Base-by-base conservation (phyloP, 2,888 invertebrate genomes). In the Meliscaeva auricollis region DNA sequence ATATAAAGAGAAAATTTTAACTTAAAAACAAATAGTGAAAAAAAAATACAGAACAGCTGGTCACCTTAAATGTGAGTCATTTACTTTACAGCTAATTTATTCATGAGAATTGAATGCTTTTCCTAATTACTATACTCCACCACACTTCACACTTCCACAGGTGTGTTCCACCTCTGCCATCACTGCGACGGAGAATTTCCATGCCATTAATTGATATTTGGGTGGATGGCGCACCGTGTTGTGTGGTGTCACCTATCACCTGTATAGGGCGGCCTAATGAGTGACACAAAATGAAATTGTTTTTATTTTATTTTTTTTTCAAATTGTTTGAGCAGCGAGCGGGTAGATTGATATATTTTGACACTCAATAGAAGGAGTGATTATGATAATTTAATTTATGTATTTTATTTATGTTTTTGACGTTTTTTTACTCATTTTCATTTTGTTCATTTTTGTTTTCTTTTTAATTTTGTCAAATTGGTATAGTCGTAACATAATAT, bases 31-130 rank as follows among this genome's bases (percentile, higher is more conserved):
- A 9, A 38, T 9, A 1, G 9, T 38, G 13, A 48, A 48, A 7
- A 20, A 13, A 13, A 22, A 52, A 52, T 2, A 50, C 4, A 6
- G 3, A 50, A n/a, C 3, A 5, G 0, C 13, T 32, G 58, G 58
- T 58, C 58, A 58, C 58, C 2, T 13, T n/a, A 20, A 38, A 0
- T 20, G 20, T 64, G 69, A 46, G 30, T 44, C 62, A 78, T 8
- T 20, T 35, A 56, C 35, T 20, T 20, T 22, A 62, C n/a, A 52
- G 3, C 17, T 75, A 79, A 84, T 79, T 79, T 75, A 84, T 84
- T 84, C 75, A 79, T 72, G 84, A 41, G 66, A 48, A 70, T 46
- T 75, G 70, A 75, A 75, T 84, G 75, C 32, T 58, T 75, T n/a
- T 46, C 30, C 75, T 84, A 84, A 84, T 84, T 84, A 84, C 50